Percentiles rank a stretch among this genome's conserved stretches.
These are phyloP conservation scores for Chitala chitala DNA, from an alignment of 2,113 vertebrate species.

Conservation along the genomic window DNA sequence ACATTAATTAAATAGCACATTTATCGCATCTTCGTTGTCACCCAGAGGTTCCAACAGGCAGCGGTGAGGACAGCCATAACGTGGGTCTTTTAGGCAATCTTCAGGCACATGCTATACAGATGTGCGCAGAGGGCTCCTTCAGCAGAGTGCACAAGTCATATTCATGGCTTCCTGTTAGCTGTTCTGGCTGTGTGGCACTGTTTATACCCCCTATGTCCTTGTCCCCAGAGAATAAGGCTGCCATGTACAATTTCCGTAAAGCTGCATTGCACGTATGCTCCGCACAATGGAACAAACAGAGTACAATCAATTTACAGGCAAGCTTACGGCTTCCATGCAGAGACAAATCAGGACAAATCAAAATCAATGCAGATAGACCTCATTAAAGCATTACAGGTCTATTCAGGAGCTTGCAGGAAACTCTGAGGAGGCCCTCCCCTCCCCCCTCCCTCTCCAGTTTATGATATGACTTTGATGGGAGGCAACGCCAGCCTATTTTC, in stretches of 20 bases:
- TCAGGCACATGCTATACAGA: conserved; percentile 32
- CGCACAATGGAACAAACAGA: neutral
- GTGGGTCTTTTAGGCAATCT: conserved; percentile 9
- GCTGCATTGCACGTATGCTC: neutral
- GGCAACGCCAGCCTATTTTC: no score
- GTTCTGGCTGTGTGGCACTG: neutral
- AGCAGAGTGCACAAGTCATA: neutral
- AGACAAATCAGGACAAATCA: conserved; percentile 11
- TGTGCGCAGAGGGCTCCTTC: conserved; percentile 2
- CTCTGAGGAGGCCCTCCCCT: neutral
- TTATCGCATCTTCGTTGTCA: conserved; percentile 40
- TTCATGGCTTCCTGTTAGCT: neutral
- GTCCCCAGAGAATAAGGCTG: neutral
- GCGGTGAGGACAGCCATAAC: conserved; percentile 30
- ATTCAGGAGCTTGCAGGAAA: neutral
- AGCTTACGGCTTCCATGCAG: neutral
- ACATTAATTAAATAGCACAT: conserved; percentile 55
- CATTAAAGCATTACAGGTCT: neutral
- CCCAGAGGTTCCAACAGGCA: conserved; percentile 9
- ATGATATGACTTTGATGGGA: neutral
- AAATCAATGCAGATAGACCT: neutral
- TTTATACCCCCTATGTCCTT: neutral
- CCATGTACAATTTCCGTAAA: neutral
- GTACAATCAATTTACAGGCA: conserved; percentile 1
- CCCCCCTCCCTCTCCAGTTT: neutral